phyloP scores from a whole-genome alignment of 2,797 vertebrate species.

The Rhinoraja longicauda region DNA sequence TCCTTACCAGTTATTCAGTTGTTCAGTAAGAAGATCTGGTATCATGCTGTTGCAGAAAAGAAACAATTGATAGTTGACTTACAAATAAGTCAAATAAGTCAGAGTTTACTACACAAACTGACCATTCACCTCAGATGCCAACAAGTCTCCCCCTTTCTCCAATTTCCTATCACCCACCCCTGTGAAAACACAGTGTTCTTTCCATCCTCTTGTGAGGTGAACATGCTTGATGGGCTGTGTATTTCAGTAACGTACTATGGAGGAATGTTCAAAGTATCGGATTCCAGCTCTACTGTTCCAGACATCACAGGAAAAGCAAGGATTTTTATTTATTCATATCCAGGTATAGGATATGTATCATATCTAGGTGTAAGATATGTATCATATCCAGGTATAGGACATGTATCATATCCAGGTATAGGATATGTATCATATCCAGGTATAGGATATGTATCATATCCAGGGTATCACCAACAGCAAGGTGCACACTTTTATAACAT shows the following conservation, averaged over 20 bases:
- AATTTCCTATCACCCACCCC: too few relatives aligned
- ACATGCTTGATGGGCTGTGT: not conserved
- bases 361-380: too few relatives aligned
- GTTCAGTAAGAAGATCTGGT: not conserved
- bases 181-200: not conserved
- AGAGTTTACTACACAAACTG: not conserved
- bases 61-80: not conserved
- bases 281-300: not conserved
- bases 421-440: too few relatives aligned
- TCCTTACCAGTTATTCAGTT: constrained; percentile 21
- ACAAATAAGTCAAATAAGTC: not conserved
- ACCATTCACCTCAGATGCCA: not conserved
- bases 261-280: not conserved
- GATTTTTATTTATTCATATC: not conserved
- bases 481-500: not conserved
- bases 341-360: not conserved
- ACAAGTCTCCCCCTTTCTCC: not conserved
- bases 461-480: too few relatives aligned
- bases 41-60: not conserved
- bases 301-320: too few relatives aligned
- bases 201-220: not conserved
- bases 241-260: not conserved
- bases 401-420: not conserved
- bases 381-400: not conserved
- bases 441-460: not conserved